Conservation (phyloP, 2,113 vertebrate genomes). For the Cryptomyrus ogoouensis region DNA sequence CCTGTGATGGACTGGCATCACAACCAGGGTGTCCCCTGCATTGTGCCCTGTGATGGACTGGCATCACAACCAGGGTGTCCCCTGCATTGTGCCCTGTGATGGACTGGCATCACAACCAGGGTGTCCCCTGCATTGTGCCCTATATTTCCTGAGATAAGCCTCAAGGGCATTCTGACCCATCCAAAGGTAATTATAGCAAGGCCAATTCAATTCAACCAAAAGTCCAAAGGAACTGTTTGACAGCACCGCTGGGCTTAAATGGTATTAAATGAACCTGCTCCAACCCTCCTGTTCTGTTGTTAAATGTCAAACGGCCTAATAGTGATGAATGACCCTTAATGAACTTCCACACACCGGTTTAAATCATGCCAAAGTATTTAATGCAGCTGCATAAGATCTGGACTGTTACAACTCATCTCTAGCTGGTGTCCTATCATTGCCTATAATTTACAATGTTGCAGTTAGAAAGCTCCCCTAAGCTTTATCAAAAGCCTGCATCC, state of each 20-base stretch:
- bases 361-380: background rate
- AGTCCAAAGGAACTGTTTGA: background rate
- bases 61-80: too few species aligned
- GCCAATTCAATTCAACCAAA: background rate
- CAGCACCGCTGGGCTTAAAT: background rate
- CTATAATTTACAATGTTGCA: background rate
- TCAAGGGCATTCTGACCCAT: too few species aligned
- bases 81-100: too few species aligned
- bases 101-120: too few species aligned
- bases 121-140: too few species aligned
- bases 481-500: background rate
- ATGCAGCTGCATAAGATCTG: background rate
- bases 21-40: too few species aligned
- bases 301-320: background rate
- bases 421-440: background rate
- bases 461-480: background rate
- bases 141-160: too few species aligned
- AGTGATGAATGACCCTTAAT: background rate
- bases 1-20: too few species aligned
- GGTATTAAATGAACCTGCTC: background rate
- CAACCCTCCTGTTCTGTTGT: background rate
- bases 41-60: too few species aligned
- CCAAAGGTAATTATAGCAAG: background rate
- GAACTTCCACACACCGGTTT: background rate
- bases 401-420: background rate